Conservation (phyloP, 2,888 invertebrate genomes). For the Drosophila lacicola region DNA sequence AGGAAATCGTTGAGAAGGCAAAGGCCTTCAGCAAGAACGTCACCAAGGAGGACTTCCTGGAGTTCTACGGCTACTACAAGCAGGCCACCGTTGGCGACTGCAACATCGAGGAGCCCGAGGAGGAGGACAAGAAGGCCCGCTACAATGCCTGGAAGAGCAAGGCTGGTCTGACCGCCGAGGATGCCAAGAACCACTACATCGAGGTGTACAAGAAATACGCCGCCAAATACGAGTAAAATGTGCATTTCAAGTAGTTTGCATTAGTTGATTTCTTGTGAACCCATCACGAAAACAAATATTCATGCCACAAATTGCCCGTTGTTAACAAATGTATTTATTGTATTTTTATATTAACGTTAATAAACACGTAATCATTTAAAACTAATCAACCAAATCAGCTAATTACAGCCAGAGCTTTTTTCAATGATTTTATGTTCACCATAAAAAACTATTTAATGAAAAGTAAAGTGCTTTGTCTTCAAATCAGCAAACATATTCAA, state of each 20-base stretch:
- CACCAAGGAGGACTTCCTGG: constrained; percentile 91
- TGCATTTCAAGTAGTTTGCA: constrained; percentile 31
- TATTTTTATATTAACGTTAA: constrained; percentile 60
- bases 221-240: constrained; percentile 85
- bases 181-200: constrained; percentile 93
- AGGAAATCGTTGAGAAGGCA: constrained; percentile 90
- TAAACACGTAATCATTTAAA: constrained; percentile 49
- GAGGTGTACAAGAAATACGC: constrained; percentile 87
- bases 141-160: constrained; percentile 95
- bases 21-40: constrained; percentile 91
- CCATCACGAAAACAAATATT: constrained; percentile 5
- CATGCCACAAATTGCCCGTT: constrained; percentile 24
- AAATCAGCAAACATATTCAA: background rate
- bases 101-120: constrained; percentile 94
- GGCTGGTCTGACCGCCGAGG: constrained; percentile 91
- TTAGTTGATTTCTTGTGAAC: constrained; percentile 11
- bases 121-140: constrained; percentile 95
- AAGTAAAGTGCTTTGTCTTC: background rate
- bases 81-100: constrained; percentile 93
- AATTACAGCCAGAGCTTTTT: too few species aligned
- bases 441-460: background rate
- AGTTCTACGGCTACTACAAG: constrained; percentile 93
- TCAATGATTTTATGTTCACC: too few species aligned
- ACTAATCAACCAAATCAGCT: background rate
- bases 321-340: constrained; percentile 63